Conservation (phyloP, 2,888 invertebrate genomes). For the Agriotes lineatus region DNA sequence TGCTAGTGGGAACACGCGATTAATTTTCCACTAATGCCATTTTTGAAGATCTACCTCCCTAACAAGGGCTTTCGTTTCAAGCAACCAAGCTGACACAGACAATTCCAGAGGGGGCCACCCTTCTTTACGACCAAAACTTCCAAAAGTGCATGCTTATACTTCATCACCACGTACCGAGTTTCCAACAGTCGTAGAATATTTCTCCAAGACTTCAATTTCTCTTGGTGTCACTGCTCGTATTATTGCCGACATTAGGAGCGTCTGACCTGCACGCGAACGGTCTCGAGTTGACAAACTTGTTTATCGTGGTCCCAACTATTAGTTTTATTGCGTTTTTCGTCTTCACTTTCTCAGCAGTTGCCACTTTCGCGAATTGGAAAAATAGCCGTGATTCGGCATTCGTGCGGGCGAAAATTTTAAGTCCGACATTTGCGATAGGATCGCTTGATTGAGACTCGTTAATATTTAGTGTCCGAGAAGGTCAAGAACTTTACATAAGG, state of each 20-base stretch:
- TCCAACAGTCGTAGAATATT: background rate
- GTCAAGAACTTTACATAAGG: constrained; percentile 11
- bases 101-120: no score
- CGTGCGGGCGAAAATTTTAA: constrained; percentile 1
- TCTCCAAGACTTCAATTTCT: background rate
- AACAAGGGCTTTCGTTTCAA: no score
- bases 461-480: constrained; percentile 19
- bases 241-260: constrained; percentile 5
- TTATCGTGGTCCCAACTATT: constrained; percentile 10
- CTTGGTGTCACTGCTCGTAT: constrained; percentile 10
- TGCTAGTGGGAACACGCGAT: no score
- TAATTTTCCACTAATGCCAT: no score
- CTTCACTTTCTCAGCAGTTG: background rate
- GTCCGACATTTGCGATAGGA: constrained; percentile 8
- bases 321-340: constrained; percentile 3
- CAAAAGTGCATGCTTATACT: constrained; percentile 3
- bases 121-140: no score
- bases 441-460: constrained; percentile 9
- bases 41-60: no score
- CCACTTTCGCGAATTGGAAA: background rate
- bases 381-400: constrained; percentile 7
- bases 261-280: constrained; percentile 12
- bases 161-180: background rate
- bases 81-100: no score
- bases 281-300: constrained; percentile 9